Evolutionary conservation across 2,888 invertebrate species (phyloP).

Genomic region (Hirtodrosophila alboralis): DNA sequence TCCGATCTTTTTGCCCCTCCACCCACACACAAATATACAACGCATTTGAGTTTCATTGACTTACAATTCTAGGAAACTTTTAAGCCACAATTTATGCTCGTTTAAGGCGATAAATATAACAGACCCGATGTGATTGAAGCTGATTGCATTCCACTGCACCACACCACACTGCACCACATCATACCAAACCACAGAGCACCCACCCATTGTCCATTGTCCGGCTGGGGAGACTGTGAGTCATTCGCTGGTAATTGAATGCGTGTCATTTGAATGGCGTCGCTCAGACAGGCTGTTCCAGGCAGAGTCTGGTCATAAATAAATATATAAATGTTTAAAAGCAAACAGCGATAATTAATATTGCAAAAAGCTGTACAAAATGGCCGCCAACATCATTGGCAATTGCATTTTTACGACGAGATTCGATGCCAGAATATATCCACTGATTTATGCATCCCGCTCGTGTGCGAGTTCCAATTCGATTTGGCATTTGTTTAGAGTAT

Average conservation of each 20-base stretch:
- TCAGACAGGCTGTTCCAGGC: slow-evolving; percentile 24
- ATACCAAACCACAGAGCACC: too few relatives aligned
- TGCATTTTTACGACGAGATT: slow-evolving; percentile 65
- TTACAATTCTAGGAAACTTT: slow-evolving; percentile 78
- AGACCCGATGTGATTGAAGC: slow-evolving; percentile 68
- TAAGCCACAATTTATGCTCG: slow-evolving; percentile 82
- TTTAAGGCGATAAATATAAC: slow-evolving; percentile 81
- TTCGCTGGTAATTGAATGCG: slow-evolving; percentile 71
- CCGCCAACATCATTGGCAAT: slow-evolving; percentile 52
- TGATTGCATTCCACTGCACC: slow-evolving; percentile 70
- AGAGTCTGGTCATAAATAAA: slow-evolving; percentile 41
- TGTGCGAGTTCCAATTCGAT: slow-evolving; percentile 32
- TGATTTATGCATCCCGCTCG: slow-evolving; percentile 67
- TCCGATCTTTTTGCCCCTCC: slow-evolving; percentile 20
- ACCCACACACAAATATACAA: slow-evolving; percentile 16
- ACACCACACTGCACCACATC: too few relatives aligned
- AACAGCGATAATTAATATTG: slow-evolving; percentile 65
- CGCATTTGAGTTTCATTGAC: slow-evolving; percentile 48
- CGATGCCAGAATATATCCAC: slow-evolving; percentile 35
- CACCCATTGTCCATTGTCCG: too few relatives aligned
- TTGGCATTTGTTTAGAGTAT: slow-evolving; percentile 40
- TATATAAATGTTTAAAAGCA: slow-evolving; percentile 57
- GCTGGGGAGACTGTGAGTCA: slow-evolving; percentile 54
- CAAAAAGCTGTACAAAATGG: slow-evolving; percentile 64
- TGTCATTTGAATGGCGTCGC: slow-evolving; percentile 64